Base-by-base conservation (phyloP, 2,888 invertebrate species). In the Macaria notata region DNA sequence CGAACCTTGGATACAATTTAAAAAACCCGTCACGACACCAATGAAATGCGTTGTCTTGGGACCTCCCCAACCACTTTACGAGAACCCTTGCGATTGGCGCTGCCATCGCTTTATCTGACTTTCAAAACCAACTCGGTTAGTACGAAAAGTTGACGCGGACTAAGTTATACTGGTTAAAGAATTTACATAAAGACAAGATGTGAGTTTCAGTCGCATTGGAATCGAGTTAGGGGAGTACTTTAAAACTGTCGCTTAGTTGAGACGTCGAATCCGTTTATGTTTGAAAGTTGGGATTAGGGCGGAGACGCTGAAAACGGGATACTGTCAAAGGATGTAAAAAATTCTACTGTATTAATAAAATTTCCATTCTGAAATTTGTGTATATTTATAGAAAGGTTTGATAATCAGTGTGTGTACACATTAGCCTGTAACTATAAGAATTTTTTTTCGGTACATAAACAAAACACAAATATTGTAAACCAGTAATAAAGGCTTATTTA, bases 221-320 rank as follows among this genome's bases (percentile, higher is more conserved):
- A 90, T 89, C 84, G 88, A 90, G 90, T 91, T 91, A 89, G 78
- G 79, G 79, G 78, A 76, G 74, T 84, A 89, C 87, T 90, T 89
- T 88, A 86, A 87, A 90, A 91, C 88, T 91, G 90, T 87, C 90
- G 85, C 88, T 86, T 82, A 86, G 88, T 87, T 84, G 85, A 86
- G 84, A 88, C 80, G 84, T 83, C 86, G 86, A 87, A 88, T 87
- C 84, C 85, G 86, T 86, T 90, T 89, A 88, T 76, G 86, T 86
- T 83, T 72, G 79, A 78, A 76, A 77, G 73, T 80, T 81, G 65
- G 69, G 70, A 75, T 73, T 70, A 44, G 54, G 46, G 45, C 70
- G 78, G 71, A 36, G 33, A 36, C 33, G 7, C 7, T 36, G 4
- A 36, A 36, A 36, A 36, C 19, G 19, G 19, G 19, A 19, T 19